These are phyloP conservation scores for Leptopilina clavipes DNA, from an alignment of 1,140 invertebrate species.

Conservation along the genomic window DNA sequence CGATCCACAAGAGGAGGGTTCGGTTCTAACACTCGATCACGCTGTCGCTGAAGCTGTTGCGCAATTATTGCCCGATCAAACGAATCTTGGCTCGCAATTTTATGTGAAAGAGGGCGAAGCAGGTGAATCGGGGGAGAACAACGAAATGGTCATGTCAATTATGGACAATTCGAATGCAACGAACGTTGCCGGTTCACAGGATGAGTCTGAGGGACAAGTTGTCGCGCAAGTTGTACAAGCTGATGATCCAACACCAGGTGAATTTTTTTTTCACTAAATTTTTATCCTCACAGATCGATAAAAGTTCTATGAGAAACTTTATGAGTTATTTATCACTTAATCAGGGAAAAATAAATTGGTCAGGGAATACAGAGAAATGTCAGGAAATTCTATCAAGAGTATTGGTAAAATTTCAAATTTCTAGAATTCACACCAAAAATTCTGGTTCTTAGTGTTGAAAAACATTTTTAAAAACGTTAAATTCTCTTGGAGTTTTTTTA, in stretches of 20 bases:
- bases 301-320: too few relatives aligned
- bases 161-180: conserved; percentile 63
- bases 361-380: too few relatives aligned
- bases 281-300: too few relatives aligned
- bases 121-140: conserved; percentile 64
- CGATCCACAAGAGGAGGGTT: conserved; percentile 78
- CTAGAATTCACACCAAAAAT: too few relatives aligned
- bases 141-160: conserved; percentile 74
- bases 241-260: conserved; percentile 86
- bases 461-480: too few relatives aligned
- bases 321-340: too few relatives aligned
- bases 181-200: conserved; percentile 59
- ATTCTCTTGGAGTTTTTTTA: too few relatives aligned
- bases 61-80: conserved; percentile 72
- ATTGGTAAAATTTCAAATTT: too few relatives aligned
- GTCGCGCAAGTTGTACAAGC: conserved; percentile 89
- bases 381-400: too few relatives aligned
- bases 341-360: too few relatives aligned
- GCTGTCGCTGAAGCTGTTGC: conserved; percentile 78
- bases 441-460: too few relatives aligned
- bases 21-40: conserved; percentile 78
- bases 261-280: background rate
- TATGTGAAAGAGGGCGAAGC: conserved; percentile 76
- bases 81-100: conserved; percentile 73
- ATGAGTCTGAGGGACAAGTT: conserved; percentile 77